These are phyloP conservation scores for Drosophila prolongata DNA, from an alignment of 2,888 invertebrate species.

Conservation along the genomic window DNA sequence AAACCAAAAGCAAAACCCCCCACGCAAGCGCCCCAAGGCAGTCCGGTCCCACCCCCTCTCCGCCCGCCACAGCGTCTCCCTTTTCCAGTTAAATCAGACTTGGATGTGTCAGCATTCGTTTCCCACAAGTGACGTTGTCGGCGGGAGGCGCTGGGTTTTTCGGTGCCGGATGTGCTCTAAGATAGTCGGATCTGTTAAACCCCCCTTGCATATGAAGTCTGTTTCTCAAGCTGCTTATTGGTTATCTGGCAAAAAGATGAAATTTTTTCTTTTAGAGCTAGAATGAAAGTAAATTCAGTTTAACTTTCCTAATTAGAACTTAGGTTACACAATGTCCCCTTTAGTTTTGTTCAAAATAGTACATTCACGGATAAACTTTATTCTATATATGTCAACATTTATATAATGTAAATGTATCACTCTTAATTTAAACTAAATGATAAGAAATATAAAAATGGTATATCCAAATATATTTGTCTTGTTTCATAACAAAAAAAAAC, in stretches of 20 bases:
- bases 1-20: slow-evolving; percentile 44
- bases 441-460: background rate
- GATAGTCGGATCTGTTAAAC: slow-evolving; percentile 53
- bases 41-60: slow-evolving; percentile 39
- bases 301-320: no score
- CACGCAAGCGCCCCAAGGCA: slow-evolving; percentile 60
- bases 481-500: no score
- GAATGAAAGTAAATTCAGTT: no score
- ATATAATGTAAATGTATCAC: no score
- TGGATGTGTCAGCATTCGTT: slow-evolving; percentile 65
- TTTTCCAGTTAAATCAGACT: slow-evolving; percentile 17
- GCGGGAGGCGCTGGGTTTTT: slow-evolving; percentile 49
- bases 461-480: no score
- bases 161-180: slow-evolving; percentile 61
- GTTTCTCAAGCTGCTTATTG: background rate
- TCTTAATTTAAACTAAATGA: no score
- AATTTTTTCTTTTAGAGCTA: no score
- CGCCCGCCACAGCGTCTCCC: background rate
- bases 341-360: no score
- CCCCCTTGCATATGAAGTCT: background rate
- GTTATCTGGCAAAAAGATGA: no score
- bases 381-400: no score
- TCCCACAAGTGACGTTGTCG: slow-evolving; percentile 60
- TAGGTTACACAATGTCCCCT: no score
- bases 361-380: no score